Percentiles rank a stretch among this genome's conserved stretches.
Conservation (phyloP, 2,797 vertebrate genomes). For the Chelmon rostratus region DNA sequence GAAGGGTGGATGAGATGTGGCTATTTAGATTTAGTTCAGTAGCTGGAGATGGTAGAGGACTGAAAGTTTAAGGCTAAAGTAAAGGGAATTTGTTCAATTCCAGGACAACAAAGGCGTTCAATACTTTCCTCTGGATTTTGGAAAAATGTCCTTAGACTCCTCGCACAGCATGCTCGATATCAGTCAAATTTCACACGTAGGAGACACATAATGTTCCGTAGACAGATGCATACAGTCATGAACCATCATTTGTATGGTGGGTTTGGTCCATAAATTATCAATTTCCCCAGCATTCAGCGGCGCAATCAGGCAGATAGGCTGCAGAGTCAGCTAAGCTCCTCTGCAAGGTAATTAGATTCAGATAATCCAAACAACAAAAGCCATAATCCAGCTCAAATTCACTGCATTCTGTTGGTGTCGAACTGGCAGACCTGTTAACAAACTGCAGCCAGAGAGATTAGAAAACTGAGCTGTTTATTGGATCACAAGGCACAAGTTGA, state of each 20-base stretch:
- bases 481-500: conserved; percentile 63
- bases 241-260: conserved; percentile 12
- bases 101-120: not conserved
- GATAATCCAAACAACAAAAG: conserved; percentile 79
- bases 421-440: conserved; percentile 69
- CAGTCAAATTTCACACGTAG: not conserved
- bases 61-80: not conserved
- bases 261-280: conserved; percentile 37
- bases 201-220: not conserved
- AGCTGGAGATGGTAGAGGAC: not conserved
- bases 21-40: not conserved
- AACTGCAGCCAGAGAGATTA: conserved; percentile 64
- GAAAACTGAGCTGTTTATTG: conserved; percentile 67
- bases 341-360: conserved; percentile 74
- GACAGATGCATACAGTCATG: not conserved
- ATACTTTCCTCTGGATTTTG: not conserved
- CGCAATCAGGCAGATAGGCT: conserved; percentile 49
- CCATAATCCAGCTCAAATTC: conserved; percentile 71
- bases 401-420: conserved; percentile 57
- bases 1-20: not conserved
- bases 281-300: conserved; percentile 35
- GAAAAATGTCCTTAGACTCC: not conserved
- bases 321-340: conserved; percentile 60
- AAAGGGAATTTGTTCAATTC: not conserved
- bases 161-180: not conserved